These are phyloP conservation scores for Athetis lepigone DNA, from an alignment of 2,888 invertebrate species.

Conservation along the genomic window DNA sequence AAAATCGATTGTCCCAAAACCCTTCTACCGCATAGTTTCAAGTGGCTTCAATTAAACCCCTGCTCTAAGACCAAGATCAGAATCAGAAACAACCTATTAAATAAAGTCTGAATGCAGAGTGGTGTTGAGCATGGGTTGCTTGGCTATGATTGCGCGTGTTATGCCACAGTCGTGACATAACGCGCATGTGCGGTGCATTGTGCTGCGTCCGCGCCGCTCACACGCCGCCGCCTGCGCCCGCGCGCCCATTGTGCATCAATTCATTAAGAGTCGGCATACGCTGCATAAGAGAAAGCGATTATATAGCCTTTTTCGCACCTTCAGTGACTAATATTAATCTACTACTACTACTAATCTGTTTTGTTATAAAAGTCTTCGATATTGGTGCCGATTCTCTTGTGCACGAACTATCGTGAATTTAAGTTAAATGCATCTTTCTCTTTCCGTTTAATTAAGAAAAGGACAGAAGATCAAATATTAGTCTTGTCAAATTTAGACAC, in stretches of 20 bases:
- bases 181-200: constrained; percentile 66
- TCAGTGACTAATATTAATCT: no score
- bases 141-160: constrained; percentile 66
- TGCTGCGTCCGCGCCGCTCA: constrained; percentile 65
- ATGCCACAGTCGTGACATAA: constrained; percentile 76
- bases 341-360: no score
- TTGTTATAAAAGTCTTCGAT: not conserved
- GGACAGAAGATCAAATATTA: no score
- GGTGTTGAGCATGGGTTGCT: constrained; percentile 44
- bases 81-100: not conserved
- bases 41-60: not conserved
- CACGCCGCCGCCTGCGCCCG: constrained; percentile 54
- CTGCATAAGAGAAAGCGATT: constrained; percentile 45
- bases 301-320: not conserved
- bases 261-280: constrained; percentile 66
- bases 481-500: no score
- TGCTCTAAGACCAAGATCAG: not conserved
- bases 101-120: constrained; percentile 50
- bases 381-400: no score
- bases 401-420: no score
- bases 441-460: no score
- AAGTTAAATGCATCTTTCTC: no score
- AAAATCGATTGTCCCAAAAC: not conserved
- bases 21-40: not conserved
- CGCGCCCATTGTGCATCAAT: constrained; percentile 71